Base-by-base conservation (phyloP, 1,140 invertebrate species). In the Drepana arcuata region DNA sequence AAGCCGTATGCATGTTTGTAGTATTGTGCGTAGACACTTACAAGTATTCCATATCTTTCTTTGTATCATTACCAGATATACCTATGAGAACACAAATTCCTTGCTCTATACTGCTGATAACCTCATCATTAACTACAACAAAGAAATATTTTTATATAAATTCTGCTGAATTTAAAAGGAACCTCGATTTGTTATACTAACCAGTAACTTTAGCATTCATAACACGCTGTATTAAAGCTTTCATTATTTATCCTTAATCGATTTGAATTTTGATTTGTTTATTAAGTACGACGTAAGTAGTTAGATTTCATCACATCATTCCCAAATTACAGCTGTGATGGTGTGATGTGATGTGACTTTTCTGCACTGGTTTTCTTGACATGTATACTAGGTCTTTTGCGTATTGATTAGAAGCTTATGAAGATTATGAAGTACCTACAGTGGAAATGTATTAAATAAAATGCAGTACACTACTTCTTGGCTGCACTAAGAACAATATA, bases 11-110 rank as follows among this genome's bases (percentile, higher is more conserved):
- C 28, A 11, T 1, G 5, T 18, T 11, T 14, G 3, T 13, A 10
- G 12, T 25, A 7, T 25, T 11, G 12, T 11, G n/a, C n/a, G n/a
- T 26, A 32, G 16, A n/a, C 62, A 86, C 87, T 88, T 88, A 95
- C 92, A 97, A 91, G 60, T 92, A 96, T 62, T 96, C 92, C 29
- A 93, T 88, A 84, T 97, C 95, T 44, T 88, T 89, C 28, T 73
- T 62, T 1, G 89, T 92, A 57, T 97, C 95, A 62, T 88, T 87
- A 57, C 85, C 86, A 36, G 89, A 90, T 34, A 97, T 94, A 13
- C 95, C 95, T 47, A 98, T 85, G 27, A 97, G 84, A 15, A 97
- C 89, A 79, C 94, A 96, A 0, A 97, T 63, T 21, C 95, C 95
- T 81, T 88, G 87, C 11, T 90, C 92, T 63, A 98, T 95, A 45